Percentiles rank a stretch among this genome's conserved stretches.
These are phyloP conservation scores for Danaus melanippus DNA, from an alignment of 1,140 invertebrate species.

Conservation along the genomic window DNA sequence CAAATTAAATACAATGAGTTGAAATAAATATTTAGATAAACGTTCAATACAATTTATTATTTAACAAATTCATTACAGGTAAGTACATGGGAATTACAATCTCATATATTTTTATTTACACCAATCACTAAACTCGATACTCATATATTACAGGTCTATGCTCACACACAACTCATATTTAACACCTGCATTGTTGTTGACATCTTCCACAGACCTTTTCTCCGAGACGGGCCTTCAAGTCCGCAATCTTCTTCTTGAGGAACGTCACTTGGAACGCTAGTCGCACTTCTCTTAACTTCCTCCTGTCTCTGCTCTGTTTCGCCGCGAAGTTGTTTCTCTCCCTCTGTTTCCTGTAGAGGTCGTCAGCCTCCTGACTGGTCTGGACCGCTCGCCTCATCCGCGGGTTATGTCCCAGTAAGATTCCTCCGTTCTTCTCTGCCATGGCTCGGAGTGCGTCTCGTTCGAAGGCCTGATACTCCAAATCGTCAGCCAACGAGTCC, in stretches of 20 bases:
- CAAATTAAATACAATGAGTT: no score
- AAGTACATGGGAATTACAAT: no score
- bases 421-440: slow-evolving; percentile 72
- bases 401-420: slow-evolving; percentile 73
- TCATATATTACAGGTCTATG: no score
- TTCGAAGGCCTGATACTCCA: slow-evolving; percentile 79
- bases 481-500: slow-evolving; percentile 50
- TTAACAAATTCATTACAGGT: no score
- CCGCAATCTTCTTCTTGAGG: slow-evolving; percentile 57
- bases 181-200: slow-evolving; percentile 10
- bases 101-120: no score
- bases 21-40: no score
- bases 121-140: no score
- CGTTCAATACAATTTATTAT: no score
- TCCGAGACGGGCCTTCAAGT: slow-evolving; percentile 16
- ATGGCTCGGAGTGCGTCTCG: slow-evolving; percentile 78
- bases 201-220: slow-evolving; percentile 14
- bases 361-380: slow-evolving; percentile 65
- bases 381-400: slow-evolving; percentile 75
- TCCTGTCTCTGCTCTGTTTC: slow-evolving; percentile 91
- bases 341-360: slow-evolving; percentile 89
- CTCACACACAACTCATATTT: neutral
- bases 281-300: slow-evolving; percentile 92
- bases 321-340: slow-evolving; percentile 97
- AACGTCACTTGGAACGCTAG: slow-evolving; percentile 90